These are phyloP conservation scores for Drosophila peninsularis DNA, from an alignment of 2,888 invertebrate genomes.

Conservation along the genomic window DNA sequence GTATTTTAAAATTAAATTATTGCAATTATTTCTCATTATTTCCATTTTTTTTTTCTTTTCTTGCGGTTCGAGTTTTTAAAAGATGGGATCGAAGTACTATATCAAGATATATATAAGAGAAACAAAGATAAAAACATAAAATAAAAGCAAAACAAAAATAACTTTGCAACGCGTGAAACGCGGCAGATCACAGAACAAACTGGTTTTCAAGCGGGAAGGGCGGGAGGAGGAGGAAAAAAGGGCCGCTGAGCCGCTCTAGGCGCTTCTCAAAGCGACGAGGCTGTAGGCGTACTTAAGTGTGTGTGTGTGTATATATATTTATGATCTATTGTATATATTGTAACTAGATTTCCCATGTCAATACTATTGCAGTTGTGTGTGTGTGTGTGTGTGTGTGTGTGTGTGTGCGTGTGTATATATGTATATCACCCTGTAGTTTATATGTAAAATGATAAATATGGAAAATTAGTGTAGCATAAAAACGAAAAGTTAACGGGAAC, in stretches of 20 bases:
- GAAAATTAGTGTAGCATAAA: constrained; percentile 24
- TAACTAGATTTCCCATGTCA: constrained; percentile 8
- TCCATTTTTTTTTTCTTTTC: background rate
- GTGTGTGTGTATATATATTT: constrained; percentile 22
- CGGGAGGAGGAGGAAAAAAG: constrained; percentile 14
- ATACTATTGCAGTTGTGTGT: constrained; percentile 25
- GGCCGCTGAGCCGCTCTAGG: constrained; percentile 24
- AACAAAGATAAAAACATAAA: constrained; percentile 3
- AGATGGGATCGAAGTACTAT: constrained; percentile 24
- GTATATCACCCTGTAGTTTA: constrained; percentile 55
- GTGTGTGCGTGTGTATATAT: constrained; percentile 9
- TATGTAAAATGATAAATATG: constrained; percentile 23
- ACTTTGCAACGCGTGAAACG: constrained; percentile 64
- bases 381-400: constrained; percentile 11
- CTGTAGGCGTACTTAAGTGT: constrained; percentile 15
- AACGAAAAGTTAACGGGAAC: constrained; percentile 18
- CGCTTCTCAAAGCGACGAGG: constrained; percentile 34
- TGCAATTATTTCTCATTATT: constrained; percentile 48
- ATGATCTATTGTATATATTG: background rate
- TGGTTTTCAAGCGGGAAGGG: constrained; percentile 56
- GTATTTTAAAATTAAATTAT: constrained; percentile 38
- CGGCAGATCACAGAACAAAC: constrained; percentile 82
- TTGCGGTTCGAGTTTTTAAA: constrained; percentile 42
- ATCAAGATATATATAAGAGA: constrained; percentile 13
- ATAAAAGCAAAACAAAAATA: constrained; percentile 48